Evolutionary conservation across 2,797 vertebrate genomes (phyloP).

Genomic region (Choloepus didactylus): DNA sequence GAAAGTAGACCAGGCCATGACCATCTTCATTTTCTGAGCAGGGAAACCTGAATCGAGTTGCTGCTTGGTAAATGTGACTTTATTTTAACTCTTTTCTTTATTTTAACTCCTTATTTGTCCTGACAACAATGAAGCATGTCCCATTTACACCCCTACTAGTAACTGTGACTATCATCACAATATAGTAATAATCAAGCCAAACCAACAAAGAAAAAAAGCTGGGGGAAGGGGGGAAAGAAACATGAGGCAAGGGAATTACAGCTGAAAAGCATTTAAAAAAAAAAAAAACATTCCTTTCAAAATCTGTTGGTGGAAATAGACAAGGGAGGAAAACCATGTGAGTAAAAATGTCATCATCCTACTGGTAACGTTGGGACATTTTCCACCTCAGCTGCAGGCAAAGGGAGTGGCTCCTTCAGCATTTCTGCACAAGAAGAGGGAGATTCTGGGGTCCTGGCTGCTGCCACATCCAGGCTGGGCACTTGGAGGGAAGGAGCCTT

Average conservation of each 20-base stretch:
- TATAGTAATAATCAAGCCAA: neutral
- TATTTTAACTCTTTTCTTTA: constrained; percentile 6
- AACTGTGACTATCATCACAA: neutral
- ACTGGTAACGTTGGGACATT: neutral
- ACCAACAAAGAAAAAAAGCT: neutral
- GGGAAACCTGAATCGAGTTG: neutral
- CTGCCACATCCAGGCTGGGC: neutral
- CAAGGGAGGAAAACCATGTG: constrained; percentile 24
- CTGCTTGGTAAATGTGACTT: neutral
- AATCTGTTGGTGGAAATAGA: constrained; percentile 8
- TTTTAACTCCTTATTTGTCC: constrained; percentile 34
- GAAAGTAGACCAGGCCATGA: accelerated
- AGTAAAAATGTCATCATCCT: constrained; percentile 22
- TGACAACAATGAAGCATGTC: neutral
- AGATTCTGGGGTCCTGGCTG: neutral
- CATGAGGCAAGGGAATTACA: neutral
- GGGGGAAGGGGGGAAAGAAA: neutral
- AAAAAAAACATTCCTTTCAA: constrained; percentile 22
- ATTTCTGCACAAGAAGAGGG: neutral
- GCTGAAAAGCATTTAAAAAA: constrained; percentile 1
- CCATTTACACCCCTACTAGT: neutral
- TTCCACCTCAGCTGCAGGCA: neutral
- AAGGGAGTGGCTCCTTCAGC: neutral
- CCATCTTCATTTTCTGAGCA: neutral
- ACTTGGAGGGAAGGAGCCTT: neutral